Conservation (phyloP, 2,888 invertebrate species). For the Microctonus hyperodae region DNA sequence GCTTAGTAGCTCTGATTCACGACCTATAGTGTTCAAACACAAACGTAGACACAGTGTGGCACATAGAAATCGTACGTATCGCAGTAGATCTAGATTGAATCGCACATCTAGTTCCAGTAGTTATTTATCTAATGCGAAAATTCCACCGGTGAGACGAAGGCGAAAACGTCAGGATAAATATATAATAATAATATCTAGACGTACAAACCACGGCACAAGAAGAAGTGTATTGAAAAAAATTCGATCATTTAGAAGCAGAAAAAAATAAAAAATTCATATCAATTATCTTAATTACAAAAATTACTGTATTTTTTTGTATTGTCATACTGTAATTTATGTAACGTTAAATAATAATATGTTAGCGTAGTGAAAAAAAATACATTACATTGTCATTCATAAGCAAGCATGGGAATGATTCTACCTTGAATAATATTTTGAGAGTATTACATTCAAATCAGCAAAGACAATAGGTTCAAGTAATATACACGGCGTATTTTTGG, state of each 20-base stretch:
- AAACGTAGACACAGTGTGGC: conserved; percentile 48
- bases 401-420: no score
- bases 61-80: conserved; percentile 48
- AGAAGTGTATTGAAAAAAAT: background rate
- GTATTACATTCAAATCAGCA: no score
- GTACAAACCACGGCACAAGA: conserved; percentile 3
- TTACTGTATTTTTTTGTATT: background rate
- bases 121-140: background rate
- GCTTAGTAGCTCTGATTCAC: conserved; percentile 51
- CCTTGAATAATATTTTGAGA: no score
- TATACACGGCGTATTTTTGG: background rate
- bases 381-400: no score
- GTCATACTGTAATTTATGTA: background rate
- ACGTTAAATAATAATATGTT: background rate
- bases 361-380: background rate
- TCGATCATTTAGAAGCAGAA: background rate
- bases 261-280: background rate
- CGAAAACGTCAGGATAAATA: background rate
- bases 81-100: conserved; percentile 42
- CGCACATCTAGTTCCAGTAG: conserved; percentile 48
- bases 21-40: conserved; percentile 37
- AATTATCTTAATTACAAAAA: background rate
- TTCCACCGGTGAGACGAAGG: background rate
- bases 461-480: background rate
- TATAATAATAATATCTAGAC: background rate